phyloP scores from a whole-genome alignment of 2,797 vertebrate genomes.

The Neomorphus geoffroyi region DNA sequence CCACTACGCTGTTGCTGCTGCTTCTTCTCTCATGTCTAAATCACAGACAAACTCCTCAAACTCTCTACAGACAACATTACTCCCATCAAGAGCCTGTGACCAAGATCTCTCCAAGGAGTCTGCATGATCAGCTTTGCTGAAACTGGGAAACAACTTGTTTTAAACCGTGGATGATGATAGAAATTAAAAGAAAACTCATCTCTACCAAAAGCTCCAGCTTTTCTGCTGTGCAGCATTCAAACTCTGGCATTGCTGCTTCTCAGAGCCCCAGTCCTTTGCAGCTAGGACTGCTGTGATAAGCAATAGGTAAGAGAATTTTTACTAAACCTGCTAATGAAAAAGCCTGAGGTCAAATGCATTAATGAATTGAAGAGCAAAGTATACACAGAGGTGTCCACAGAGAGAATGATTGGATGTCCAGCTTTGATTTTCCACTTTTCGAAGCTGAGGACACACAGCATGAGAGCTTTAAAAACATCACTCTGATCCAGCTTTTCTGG shows the following conservation, averaged over 20 bases:
- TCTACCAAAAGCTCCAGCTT: neutral
- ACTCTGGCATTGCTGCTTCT: neutral
- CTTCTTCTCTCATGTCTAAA: neutral
- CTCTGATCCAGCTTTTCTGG: neutral
- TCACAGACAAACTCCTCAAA: neutral
- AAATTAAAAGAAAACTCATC: neutral
- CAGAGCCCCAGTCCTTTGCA: neutral
- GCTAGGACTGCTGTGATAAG: neutral
- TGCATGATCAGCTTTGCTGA: neutral
- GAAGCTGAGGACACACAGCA: neutral
- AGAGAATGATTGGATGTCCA: neutral
- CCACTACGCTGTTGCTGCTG: neutral
- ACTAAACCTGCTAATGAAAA: neutral
- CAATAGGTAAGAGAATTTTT: neutral
- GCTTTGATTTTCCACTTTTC: neutral
- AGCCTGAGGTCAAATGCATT: neutral
- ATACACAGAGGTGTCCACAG: neutral
- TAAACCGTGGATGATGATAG: neutral
- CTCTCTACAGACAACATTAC: neutral
- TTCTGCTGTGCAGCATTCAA: neutral
- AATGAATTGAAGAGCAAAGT: neutral
- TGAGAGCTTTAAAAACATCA: neutral
- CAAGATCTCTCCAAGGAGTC: neutral
- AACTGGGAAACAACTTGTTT: neutral
- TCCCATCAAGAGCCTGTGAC: neutral